Base-by-base conservation (phyloP, 2,797 vertebrate genomes). In the Coregonus suidteri region DNA sequence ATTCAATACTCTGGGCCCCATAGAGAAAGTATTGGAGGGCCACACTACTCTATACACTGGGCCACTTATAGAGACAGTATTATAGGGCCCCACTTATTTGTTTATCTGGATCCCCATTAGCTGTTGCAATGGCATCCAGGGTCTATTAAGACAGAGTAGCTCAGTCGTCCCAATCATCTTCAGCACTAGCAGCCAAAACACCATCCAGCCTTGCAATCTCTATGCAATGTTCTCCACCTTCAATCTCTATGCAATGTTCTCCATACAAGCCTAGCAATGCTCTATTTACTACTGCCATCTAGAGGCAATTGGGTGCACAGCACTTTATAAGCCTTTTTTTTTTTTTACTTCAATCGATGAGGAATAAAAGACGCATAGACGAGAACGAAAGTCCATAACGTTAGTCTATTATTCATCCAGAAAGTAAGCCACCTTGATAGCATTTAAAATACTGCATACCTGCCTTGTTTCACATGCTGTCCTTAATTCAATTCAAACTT, bases 271-370 rank as follows among this genome's bases (percentile, higher is more conserved):
- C 62, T 70, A 25, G 76, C 66, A 65, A 87, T 88, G 77, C 80
- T 91, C 82, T 90, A 76, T 88, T 71, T 79, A 85, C 84, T 86
- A 89, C 90, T 93, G 91, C 88, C 93, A 86, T 88, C 92, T 89
- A 87, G 81, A 88, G 93, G n/a, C 31, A 6, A 67, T 79, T 56
- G 3, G 1, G 35, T 79, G 66, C 14, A 81, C 62, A 70, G 53
- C 80, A 80, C 37, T 3, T 65, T 73, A 6, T 25, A 6, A 75
- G 15, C 14, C 20, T n/a, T 47, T 47, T 13, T 47, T 47, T 25
- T 34, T 34, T 34, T 34, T 18, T 34, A 31, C 34, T 68, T 64
- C n/a, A 64, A 34, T 77, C 20, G 14, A 71, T 20, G 68, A 75
- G 76, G 76, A 82, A 84, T 77, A 78, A 20, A 88, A 82, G 37